Conservation (phyloP, 2,113 vertebrate species). For the Gopherus evgoodei region DNA sequence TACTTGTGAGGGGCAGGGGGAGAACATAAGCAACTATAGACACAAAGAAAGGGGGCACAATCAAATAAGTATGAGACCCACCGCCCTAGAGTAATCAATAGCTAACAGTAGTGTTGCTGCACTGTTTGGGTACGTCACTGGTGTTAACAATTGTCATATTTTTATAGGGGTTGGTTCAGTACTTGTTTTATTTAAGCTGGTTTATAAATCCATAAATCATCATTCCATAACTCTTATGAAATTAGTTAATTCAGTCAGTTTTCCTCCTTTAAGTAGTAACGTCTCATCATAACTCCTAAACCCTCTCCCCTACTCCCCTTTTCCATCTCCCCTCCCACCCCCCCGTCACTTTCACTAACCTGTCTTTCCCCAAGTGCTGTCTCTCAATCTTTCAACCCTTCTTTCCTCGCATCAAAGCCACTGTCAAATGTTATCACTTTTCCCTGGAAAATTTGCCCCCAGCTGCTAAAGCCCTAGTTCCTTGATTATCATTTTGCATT, state of each 20-base stretch:
- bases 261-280: background rate
- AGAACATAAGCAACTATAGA: no score
- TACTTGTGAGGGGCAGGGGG: no score
- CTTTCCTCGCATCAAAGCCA: background rate
- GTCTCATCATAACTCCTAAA: slow-evolving; percentile 15
- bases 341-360: background rate
- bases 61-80: no score
- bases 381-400: background rate
- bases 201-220: background rate
- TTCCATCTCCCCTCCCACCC: background rate
- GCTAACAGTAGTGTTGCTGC: background rate
- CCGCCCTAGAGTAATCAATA: background rate
- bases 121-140: background rate
- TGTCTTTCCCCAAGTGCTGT: background rate
- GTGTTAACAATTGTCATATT: background rate
- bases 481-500: slow-evolving; percentile 14
- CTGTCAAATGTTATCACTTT: background rate
- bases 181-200: background rate
- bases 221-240: background rate
- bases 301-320: background rate
- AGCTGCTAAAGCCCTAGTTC: background rate
- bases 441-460: slow-evolving; percentile 6
- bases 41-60: no score
- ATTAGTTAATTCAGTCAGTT: background rate
- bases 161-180: background rate